Conservation (phyloP, 2,113 vertebrate species). For the Nycticebus coucang region DNA sequence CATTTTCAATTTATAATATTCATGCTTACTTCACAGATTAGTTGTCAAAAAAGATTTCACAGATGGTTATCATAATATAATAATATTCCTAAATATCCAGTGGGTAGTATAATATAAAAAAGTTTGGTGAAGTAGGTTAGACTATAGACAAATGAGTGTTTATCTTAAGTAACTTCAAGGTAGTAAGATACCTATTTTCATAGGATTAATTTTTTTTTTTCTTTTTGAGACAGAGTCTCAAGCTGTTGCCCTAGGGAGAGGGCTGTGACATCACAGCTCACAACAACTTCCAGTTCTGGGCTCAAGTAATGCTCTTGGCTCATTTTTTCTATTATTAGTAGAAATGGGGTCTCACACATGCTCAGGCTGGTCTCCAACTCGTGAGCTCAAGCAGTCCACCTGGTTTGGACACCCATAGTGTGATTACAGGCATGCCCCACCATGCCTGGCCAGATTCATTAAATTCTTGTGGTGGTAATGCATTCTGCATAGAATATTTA, state of each 20-base stretch:
- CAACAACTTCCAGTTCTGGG: too few relatives aligned
- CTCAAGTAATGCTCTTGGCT: too few relatives aligned
- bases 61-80: background rate
- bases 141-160: background rate
- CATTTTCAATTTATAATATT: background rate
- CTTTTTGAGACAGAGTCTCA: too few relatives aligned
- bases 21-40: background rate
- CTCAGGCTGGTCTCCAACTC: too few relatives aligned
- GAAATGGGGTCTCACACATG: too few relatives aligned
- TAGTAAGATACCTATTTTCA: background rate
- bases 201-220: too few relatives aligned
- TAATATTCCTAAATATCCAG: background rate
- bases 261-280: too few relatives aligned
- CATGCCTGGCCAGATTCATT: background rate
- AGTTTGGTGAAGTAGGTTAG: background rate
- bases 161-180: background rate
- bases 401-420: too few relatives aligned
- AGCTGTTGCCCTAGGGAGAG: too few relatives aligned
- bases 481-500: background rate
- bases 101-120: background rate
- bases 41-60: background rate
- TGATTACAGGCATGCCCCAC: too few relatives aligned
- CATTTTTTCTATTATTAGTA: too few relatives aligned
- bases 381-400: too few relatives aligned
- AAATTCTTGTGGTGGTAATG: background rate